Evolutionary conservation across 2,888 invertebrate genomes (phyloP).

Genomic region (Drosophila buzzatii): DNA sequence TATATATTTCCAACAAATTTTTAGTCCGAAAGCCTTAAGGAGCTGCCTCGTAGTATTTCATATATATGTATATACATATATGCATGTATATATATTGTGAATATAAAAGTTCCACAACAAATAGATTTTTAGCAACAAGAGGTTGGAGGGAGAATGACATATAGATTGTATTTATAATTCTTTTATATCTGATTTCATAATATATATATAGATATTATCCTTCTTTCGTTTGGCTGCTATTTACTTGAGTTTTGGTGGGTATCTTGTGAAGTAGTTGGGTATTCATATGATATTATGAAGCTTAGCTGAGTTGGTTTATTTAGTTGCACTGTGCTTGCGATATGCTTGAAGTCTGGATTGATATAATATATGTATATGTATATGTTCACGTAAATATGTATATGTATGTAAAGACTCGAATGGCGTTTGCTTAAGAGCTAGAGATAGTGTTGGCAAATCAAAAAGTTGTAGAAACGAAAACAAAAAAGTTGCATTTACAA

Average conservation of each 20-base stretch:
- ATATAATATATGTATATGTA: conserved; percentile 39
- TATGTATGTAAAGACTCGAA: conserved; percentile 36
- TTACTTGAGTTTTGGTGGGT: conserved; percentile 58
- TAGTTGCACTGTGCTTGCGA: conserved; percentile 68
- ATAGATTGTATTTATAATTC: conserved; percentile 26
- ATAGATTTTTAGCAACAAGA: conserved; percentile 55
- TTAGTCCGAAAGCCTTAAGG: conserved; percentile 30
- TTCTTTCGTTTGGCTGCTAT: conserved; percentile 42
- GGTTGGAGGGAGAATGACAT: conserved; percentile 55
- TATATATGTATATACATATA: background rate
- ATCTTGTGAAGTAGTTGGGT: conserved; percentile 23
- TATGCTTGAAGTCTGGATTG: conserved; percentile 70
- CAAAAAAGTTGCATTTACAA: conserved; percentile 55
- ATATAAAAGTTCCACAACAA: conserved; percentile 68
- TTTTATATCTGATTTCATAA: background rate
- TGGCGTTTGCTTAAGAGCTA: conserved; percentile 46
- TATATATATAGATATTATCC: background rate
- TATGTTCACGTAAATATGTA: conserved; percentile 27
- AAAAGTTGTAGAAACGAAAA: conserved; percentile 42
- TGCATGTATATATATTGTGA: conserved; percentile 27
- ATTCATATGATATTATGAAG: conserved; percentile 38
- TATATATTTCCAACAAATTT: conserved; percentile 16
- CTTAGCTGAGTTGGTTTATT: conserved; percentile 40
- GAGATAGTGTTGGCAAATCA: conserved; percentile 9
- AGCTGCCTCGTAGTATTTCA: conserved; percentile 48